Percentiles rank a stretch among this genome's conserved stretches.
Conservation (phyloP, 2,797 vertebrate genomes). For the Zalophus californianus region DNA sequence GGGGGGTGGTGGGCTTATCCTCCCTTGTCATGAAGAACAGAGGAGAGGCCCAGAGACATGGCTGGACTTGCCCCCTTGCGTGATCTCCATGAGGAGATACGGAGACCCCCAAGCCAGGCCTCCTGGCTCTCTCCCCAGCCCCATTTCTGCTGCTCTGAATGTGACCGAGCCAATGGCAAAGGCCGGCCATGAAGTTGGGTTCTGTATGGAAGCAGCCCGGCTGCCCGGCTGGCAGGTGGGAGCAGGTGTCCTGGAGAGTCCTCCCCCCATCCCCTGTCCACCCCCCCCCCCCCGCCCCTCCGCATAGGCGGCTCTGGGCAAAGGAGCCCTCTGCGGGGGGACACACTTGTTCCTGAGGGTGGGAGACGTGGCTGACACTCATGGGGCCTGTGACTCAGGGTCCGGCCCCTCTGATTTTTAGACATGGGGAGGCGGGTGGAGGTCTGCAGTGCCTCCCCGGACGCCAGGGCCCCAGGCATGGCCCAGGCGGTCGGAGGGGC, state of each 20-base stretch:
- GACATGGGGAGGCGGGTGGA: not conserved
- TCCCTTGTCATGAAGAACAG: not conserved
- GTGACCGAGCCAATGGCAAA: not conserved
- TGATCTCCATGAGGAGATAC: not conserved
- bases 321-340: not conserved
- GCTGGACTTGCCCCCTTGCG: not conserved
- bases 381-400: not conserved
- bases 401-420: not conserved
- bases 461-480: not conserved
- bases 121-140: not conserved
- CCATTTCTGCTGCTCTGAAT: not conserved
- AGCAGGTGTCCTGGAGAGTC: not conserved
- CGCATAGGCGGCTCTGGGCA: not conserved
- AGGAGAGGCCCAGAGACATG: not conserved
- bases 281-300: not conserved
- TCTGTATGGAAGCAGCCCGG: not conserved
- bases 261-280: too few species aligned
- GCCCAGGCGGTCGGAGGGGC: fast-evolving
- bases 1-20: not conserved
- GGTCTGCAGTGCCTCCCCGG: not conserved
- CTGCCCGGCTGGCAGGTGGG: not conserved
- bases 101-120: not conserved
- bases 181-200: not conserved
- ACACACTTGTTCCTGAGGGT: not conserved
- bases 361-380: not conserved